Percentiles rank a stretch among this genome's conserved stretches.
Conservation (phyloP, 2,888 invertebrate genomes). For the Cosmorhoe ocellata region DNA sequence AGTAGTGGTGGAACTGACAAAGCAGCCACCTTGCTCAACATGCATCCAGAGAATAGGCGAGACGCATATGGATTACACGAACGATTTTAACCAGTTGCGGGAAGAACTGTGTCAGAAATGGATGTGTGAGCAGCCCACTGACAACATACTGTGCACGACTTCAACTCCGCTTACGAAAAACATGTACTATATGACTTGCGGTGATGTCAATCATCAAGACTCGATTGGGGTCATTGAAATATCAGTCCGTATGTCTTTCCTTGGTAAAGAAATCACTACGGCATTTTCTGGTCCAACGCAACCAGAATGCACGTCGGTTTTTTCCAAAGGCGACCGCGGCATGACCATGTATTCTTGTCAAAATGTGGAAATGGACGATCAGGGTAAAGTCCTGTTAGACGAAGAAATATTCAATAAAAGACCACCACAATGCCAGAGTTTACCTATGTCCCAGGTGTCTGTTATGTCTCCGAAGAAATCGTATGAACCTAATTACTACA, state of each 20-base stretch:
- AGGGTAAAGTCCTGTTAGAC: slow-evolving; percentile 70
- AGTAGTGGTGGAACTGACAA: slow-evolving; percentile 60
- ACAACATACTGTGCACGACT: slow-evolving; percentile 69
- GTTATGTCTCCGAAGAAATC: slow-evolving; percentile 42
- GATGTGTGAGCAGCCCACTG: slow-evolving; percentile 63
- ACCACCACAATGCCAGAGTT: slow-evolving; percentile 41
- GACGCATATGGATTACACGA: slow-evolving; percentile 65
- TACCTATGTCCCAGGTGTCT: slow-evolving; percentile 52
- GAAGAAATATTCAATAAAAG: slow-evolving; percentile 61
- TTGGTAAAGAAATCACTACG: slow-evolving; percentile 76
- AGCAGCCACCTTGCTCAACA: slow-evolving; percentile 69
- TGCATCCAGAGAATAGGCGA: slow-evolving; percentile 70
- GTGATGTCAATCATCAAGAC: slow-evolving; percentile 55
- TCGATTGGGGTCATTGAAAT: slow-evolving; percentile 72
- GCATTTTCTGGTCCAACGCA: slow-evolving; percentile 63
- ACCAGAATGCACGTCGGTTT: slow-evolving; percentile 55
- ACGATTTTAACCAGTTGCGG: slow-evolving; percentile 58
- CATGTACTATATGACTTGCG: slow-evolving; percentile 66
- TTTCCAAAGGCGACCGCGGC: slow-evolving; percentile 67
- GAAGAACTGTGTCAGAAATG: slow-evolving; percentile 71
- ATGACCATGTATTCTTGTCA: slow-evolving; percentile 75
- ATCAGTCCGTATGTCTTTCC: slow-evolving; percentile 70
- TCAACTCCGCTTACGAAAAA: slow-evolving; percentile 68
- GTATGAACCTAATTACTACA: slow-evolving; percentile 33
- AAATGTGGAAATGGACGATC: slow-evolving; percentile 74